Conservation (phyloP, 2,797 vertebrate genomes). For the Psittacula echo region DNA sequence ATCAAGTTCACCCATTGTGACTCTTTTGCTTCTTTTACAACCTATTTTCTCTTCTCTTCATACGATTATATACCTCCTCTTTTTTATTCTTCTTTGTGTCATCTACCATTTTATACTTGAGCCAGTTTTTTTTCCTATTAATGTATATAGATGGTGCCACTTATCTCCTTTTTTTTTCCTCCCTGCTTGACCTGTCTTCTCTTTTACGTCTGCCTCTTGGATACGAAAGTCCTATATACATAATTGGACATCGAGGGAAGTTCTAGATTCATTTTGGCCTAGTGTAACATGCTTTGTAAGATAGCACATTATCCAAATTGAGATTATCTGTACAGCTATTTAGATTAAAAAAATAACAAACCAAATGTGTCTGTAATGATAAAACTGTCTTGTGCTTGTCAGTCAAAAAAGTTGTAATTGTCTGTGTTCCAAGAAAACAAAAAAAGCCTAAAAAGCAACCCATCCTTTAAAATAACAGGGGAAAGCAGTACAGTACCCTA, state of each 20-base stretch:
- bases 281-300: not conserved
- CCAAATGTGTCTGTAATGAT: not conserved
- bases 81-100: not conserved
- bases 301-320: not conserved
- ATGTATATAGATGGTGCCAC: not conserved
- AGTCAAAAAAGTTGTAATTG: not conserved
- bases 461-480: conserved; percentile 1
- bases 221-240: not conserved
- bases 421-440: not conserved
- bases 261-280: not conserved
- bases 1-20: not conserved
- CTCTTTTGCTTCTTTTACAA: not conserved
- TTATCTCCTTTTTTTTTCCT: not conserved
- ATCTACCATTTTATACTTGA: not conserved
- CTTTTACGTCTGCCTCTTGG: not conserved
- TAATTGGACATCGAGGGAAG: not conserved
- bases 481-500: not conserved
- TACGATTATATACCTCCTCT: not conserved
- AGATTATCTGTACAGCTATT: not conserved
- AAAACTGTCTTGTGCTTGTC: conserved; percentile 4
- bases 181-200: not conserved
- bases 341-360: conserved; percentile 6
- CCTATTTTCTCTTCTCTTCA: not conserved
- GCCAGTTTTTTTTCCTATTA: not conserved
- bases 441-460: not conserved